Evolutionary conservation across 37 sponge, comb jelly and placozoan species (phyloP).

Genomic region (Crambe crambe): DNA sequence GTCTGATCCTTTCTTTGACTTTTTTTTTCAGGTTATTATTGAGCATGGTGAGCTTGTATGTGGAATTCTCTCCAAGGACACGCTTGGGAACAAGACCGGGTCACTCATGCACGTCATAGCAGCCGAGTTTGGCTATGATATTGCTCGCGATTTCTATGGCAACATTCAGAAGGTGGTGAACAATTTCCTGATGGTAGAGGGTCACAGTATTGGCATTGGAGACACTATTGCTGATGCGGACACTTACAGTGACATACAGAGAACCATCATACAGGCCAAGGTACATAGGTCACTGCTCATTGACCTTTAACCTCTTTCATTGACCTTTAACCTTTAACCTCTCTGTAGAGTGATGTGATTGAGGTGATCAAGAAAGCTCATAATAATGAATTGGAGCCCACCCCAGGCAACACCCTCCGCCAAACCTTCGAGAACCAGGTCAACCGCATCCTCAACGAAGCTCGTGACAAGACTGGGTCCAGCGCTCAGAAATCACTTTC

Average conservation of each 20-base stretch:
- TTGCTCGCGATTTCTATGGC: conserved; percentile 88
- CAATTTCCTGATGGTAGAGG: conserved; percentile 94
- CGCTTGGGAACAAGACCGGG: conserved; percentile 92
- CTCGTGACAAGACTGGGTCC: conserved; percentile 97
- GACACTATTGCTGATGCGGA: conserved; percentile 97
- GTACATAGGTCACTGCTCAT: conserved; percentile 16
- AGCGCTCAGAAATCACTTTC: conserved; percentile 93
- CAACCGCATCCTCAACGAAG: conserved; percentile 96
- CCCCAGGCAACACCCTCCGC: conserved; percentile 98
- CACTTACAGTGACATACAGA: conserved; percentile 95
- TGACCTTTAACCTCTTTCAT: too few relatives aligned
- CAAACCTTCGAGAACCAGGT: conserved; percentile 99
- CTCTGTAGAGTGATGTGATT: conserved; percentile 82
- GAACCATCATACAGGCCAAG: conserved; percentile 94
- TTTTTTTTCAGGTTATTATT: conserved; percentile 82
- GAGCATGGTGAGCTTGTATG: conserved; percentile 90
- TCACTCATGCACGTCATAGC: conserved; percentile 94
- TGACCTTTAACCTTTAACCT: not conserved
- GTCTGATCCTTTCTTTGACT: too few relatives aligned
- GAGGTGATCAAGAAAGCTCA: conserved; percentile 99
- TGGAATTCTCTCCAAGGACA: conserved; percentile 97
- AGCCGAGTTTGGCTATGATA: conserved; percentile 87
- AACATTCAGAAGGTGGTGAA: conserved; percentile 98
- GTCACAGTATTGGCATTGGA: conserved; percentile 99
- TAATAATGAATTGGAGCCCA: conserved; percentile 97